Evolutionary conservation across 2,888 invertebrate species (phyloP).

Genomic region (Drosophila aldrichi): DNA sequence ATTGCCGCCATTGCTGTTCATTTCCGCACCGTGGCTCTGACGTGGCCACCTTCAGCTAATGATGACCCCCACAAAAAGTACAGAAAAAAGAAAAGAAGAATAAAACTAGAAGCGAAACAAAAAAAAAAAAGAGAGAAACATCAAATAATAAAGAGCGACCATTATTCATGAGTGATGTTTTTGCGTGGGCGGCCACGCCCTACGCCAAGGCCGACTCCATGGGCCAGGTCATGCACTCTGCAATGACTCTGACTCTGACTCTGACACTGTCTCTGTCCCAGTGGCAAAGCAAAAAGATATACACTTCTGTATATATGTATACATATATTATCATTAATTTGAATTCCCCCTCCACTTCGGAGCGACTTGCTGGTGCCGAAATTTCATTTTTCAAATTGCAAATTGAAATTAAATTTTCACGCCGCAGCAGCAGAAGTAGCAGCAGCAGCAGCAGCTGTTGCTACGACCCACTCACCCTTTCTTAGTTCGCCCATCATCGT

Average conservation of each 20-base stretch:
- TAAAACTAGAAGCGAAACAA: not conserved
- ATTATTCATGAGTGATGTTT: slow-evolving; percentile 36
- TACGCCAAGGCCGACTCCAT: slow-evolving; percentile 45
- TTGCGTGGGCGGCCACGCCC: slow-evolving; percentile 36
- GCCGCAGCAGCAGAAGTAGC: slow-evolving; percentile 24
- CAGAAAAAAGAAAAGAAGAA: not conserved
- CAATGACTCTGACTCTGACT: not conserved
- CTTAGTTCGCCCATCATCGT: not conserved
- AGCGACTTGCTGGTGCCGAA: slow-evolving; percentile 44
- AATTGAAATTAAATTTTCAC: slow-evolving; percentile 73
- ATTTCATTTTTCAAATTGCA: slow-evolving; percentile 76
- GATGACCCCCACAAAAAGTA: slow-evolving; percentile 4
- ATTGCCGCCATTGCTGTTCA: slow-evolving; percentile 1
- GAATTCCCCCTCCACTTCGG: slow-evolving; percentile 27
- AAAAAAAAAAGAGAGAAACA: not conserved
- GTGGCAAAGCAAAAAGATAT: too few relatives aligned
- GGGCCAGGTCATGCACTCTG: slow-evolving; percentile 54
- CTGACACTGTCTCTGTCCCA: not conserved
- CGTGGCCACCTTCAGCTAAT: slow-evolving; percentile 27
- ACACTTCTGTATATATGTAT: not conserved
- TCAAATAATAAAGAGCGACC: slow-evolving; percentile 1
- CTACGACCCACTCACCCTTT: slow-evolving; percentile 2
- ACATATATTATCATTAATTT: slow-evolving; percentile 59
- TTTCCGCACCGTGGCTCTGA: slow-evolving; percentile 52
- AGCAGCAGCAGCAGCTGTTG: slow-evolving; percentile 15